These are phyloP conservation scores for Torymus tubicola DNA, from an alignment of 2,888 invertebrate species.

Conservation along the genomic window DNA sequence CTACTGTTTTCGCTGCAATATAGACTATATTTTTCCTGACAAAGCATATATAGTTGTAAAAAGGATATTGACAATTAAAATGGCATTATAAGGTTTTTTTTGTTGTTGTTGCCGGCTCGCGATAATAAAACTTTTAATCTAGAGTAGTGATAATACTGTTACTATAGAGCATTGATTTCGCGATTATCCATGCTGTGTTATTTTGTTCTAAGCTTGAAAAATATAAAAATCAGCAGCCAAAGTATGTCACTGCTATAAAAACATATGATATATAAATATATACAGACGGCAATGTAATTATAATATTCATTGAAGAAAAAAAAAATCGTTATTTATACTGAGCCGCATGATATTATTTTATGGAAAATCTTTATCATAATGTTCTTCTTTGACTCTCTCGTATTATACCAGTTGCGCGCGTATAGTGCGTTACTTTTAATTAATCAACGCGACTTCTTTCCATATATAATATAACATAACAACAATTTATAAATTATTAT, in stretches of 20 bases:
- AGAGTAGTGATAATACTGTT: conserved; percentile 26
- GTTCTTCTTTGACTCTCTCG: no score
- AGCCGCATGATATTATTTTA: no score
- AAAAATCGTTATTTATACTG: no score
- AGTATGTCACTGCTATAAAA: conserved; percentile 30
- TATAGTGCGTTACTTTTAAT: no score
- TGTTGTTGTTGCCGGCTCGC: neutral
- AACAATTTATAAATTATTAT: no score
- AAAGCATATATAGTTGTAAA: neutral
- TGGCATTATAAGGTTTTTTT: conserved; percentile 3
- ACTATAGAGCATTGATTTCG: conserved; percentile 29
- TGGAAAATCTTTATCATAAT: no score
- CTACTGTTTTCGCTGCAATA: no score
- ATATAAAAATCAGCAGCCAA: conserved; percentile 14
- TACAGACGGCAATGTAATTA: no score
- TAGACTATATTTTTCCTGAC: no score
- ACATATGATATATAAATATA: neutral
- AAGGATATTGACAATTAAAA: conserved; percentile 3
- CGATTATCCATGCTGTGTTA: conserved; percentile 26
- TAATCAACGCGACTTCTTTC: no score
- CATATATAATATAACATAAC: no score
- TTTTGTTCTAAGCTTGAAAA: conserved; percentile 3
- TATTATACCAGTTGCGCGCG: no score
- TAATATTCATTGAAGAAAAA: conserved; percentile 1
- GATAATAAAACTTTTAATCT: conserved; percentile 19